These are phyloP conservation scores for Dallia pectoralis DNA, from an alignment of 2,797 vertebrate genomes.

Conservation along the genomic window DNA sequence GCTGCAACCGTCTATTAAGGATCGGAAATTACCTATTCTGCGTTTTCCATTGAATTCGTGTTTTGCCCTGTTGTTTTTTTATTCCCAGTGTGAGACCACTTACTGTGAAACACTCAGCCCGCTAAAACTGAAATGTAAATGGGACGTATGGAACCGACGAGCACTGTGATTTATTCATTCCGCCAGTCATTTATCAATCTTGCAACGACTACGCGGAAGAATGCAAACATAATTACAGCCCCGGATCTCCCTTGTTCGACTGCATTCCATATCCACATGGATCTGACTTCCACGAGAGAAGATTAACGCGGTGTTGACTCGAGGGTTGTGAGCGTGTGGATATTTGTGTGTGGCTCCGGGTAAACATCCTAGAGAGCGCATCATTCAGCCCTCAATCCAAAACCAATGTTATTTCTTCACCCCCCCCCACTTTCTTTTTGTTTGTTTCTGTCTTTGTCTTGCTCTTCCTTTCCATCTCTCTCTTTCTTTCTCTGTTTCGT, in stretches of 20 bases:
- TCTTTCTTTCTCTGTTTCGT: not conserved
- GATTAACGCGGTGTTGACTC: constrained; percentile 36
- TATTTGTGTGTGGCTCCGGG: constrained; percentile 7
- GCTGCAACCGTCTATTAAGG: not conserved
- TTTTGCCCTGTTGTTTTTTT: not conserved
- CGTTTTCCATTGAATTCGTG: not conserved
- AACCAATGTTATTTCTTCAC: constrained; percentile 13
- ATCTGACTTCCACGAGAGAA: constrained; percentile 34
- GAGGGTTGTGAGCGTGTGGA: constrained; percentile 29
- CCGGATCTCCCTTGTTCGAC: constrained; percentile 33
- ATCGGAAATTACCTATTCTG: not conserved
- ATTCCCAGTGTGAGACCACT: not conserved
- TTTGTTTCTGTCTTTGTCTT: constrained; percentile 7
- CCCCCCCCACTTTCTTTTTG: not conserved
- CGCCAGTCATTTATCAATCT: constrained; percentile 1
- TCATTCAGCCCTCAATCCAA: not conserved
- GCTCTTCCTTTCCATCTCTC: not conserved
- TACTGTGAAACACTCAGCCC: constrained; percentile 21
- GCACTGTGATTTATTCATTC: not conserved
- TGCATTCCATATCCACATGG: constrained; percentile 39
- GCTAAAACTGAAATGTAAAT: constrained; percentile 52
- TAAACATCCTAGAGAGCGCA: constrained; percentile 30
- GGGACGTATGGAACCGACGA: not conserved
- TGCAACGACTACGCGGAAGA: constrained; percentile 34
- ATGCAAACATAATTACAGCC: constrained; percentile 45